Conservation (phyloP, 2,888 invertebrate genomes). For the Prosapia bicincta region DNA sequence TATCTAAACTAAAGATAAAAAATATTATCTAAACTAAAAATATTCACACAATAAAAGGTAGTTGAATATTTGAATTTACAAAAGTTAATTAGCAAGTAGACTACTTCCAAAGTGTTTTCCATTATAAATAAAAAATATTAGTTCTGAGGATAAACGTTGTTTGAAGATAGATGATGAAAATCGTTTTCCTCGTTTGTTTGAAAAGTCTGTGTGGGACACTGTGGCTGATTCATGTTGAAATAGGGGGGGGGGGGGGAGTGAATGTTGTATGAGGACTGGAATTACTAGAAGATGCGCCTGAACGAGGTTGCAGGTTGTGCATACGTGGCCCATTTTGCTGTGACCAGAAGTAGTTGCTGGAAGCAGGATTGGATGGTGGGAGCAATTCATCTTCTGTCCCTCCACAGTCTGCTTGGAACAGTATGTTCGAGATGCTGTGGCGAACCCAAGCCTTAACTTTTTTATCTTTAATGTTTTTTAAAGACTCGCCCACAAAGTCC, state of each 20-base stretch:
- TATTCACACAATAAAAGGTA: too few species aligned
- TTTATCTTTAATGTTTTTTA: background rate
- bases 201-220: too few species aligned
- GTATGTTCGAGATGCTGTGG: background rate
- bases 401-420: conserved; percentile 3
- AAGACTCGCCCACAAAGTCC: background rate
- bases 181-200: too few species aligned
- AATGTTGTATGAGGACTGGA: too few species aligned
- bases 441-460: conserved; percentile 1
- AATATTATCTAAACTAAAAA: too few species aligned
- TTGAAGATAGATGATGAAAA: too few species aligned
- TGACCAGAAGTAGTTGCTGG: background rate
- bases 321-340: background rate
- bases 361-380: background rate
- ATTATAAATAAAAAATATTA: too few species aligned
- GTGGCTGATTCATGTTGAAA: background rate
- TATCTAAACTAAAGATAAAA: too few species aligned
- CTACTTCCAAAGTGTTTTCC: too few species aligned
- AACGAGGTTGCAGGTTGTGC: background rate
- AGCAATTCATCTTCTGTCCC: background rate
- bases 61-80: too few species aligned
- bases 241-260: background rate
- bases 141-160: too few species aligned
- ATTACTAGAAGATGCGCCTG: background rate
- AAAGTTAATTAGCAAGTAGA: too few species aligned